Base-by-base conservation (phyloP, 2,113 vertebrate genomes). In the Nipponia nippon region DNA sequence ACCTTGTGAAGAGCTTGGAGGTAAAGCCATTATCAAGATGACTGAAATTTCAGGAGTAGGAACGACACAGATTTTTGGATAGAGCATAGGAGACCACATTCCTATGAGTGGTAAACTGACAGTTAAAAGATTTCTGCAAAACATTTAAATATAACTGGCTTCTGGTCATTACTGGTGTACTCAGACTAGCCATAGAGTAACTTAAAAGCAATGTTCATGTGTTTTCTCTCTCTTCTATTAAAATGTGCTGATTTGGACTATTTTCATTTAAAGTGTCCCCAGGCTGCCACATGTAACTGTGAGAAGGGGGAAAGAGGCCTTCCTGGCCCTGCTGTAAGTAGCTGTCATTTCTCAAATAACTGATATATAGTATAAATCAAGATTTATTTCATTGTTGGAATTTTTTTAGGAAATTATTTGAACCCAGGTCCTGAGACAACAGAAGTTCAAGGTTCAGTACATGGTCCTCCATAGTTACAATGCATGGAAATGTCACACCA, bases 241-340 rank as follows among this genome's bases (percentile, higher is more conserved):
- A 86, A 96, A 81, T 56, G n/a, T 63, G 40, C 38, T 97, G 38
- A 96, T 96, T 53, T 90, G 27, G 38, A 78, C 62, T 87, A 9
- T 91, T 97, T 91, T 96, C 63, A 89, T 97, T 96, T 22, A 6
- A 97, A 99, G 99, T 99, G 99, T 96, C 98, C 98, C 47, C 97
- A 98, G 96, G 96, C 97, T 95, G 94, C 98, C 58, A 97, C 78
- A 87, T 99, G 99, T 93, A 94, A 97, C 55, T 99, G 99, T 97
- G 98, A 99, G 92, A 99, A 99, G 95, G 99, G 99, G 34, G 99
- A 99, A 97, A 98, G 97, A 95, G 99, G 99, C 82, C 93, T 97
- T 73, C 97, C 97, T 18, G 99, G 99, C 65, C 97, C 98, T 90
- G 94, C 98, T 87, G 99, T 99, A 97, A 99, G 99, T 99, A 97